Conservation (phyloP, 1,140 invertebrate species). For the Apis dorsata region DNA sequence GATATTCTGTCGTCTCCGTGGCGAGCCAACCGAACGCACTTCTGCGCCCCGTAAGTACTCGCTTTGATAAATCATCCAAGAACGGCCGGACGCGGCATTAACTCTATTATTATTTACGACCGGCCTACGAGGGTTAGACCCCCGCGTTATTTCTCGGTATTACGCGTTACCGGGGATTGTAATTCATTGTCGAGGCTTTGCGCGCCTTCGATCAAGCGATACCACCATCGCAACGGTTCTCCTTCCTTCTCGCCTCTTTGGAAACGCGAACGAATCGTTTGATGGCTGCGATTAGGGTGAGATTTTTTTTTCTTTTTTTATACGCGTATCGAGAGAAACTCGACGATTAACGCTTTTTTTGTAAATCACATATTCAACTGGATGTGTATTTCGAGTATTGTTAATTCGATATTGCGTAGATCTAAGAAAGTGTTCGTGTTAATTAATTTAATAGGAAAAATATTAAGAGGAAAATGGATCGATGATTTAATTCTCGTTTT, state of each 20-base stretch:
- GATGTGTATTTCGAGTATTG: no score
- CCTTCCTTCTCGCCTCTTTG: background rate
- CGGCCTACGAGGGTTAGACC: constrained; percentile 40
- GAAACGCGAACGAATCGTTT: no score
- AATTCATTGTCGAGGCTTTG: constrained; percentile 48
- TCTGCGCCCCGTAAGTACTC: background rate
- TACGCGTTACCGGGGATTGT: constrained; percentile 44
- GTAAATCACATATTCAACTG: no score
- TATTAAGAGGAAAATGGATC: no score
- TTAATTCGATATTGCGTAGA: no score
- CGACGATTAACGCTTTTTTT: no score
- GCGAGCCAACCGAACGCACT: background rate
- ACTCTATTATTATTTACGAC: constrained; percentile 63
- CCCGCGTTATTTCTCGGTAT: constrained; percentile 59
- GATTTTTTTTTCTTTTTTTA: no score
- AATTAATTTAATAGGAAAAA: no score
- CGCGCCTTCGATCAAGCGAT: constrained; percentile 25
- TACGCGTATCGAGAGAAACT: no score
- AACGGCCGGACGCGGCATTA: constrained; percentile 29
- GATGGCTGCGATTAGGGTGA: no score
- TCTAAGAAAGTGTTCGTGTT: no score
- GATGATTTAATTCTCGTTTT: no score
- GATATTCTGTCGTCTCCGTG: background rate
- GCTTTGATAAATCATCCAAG: constrained; percentile 51
- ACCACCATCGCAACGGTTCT: background rate